These are phyloP conservation scores for Mesorhabditis spiculigera DNA, from an alignment of 2,888 invertebrate genomes.

Conservation along the genomic window DNA sequence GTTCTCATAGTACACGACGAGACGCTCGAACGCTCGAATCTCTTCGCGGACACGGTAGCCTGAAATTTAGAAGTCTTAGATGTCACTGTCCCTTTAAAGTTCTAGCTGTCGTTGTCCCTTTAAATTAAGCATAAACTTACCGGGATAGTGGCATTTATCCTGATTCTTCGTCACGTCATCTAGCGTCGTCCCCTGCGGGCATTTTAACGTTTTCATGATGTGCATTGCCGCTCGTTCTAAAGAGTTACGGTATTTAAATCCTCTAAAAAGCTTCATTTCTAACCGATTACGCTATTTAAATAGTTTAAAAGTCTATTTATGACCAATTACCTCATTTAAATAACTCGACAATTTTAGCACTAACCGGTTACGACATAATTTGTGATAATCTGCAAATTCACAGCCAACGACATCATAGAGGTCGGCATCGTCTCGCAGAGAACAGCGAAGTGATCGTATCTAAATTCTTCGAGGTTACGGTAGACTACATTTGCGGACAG, in stretches of 20 bases:
- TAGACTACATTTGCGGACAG: too few species aligned
- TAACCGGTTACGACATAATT: conserved; percentile 33
- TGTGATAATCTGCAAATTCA: conserved; percentile 29
- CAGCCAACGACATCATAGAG: conserved; percentile 37
- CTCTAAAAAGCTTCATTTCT: background rate
- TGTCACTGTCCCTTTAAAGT: background rate
- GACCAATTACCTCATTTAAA: background rate
- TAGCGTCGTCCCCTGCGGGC: conserved; percentile 29
- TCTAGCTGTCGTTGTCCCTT: background rate
- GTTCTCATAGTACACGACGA: conserved; percentile 34
- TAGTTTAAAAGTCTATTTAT: conserved; percentile 10
- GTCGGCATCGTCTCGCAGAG: conserved; percentile 40
- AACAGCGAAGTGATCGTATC: conserved; percentile 44
- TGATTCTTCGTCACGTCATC: conserved; percentile 26
- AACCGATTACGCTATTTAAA: background rate
- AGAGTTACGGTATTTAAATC: conserved; percentile 10
- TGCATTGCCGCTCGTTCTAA: conserved; percentile 17
- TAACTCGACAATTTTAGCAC: background rate
- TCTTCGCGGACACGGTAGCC: conserved; percentile 31
- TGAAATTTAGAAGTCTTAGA: conserved; percentile 10
- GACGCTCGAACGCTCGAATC: conserved; percentile 26
- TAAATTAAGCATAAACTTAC: conserved; percentile 10
- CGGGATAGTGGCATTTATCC: conserved; percentile 37
- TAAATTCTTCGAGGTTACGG: background rate
- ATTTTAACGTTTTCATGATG: conserved; percentile 24